Conservation (phyloP, 2,113 vertebrate genomes). For the Brevimyrus niger region DNA sequence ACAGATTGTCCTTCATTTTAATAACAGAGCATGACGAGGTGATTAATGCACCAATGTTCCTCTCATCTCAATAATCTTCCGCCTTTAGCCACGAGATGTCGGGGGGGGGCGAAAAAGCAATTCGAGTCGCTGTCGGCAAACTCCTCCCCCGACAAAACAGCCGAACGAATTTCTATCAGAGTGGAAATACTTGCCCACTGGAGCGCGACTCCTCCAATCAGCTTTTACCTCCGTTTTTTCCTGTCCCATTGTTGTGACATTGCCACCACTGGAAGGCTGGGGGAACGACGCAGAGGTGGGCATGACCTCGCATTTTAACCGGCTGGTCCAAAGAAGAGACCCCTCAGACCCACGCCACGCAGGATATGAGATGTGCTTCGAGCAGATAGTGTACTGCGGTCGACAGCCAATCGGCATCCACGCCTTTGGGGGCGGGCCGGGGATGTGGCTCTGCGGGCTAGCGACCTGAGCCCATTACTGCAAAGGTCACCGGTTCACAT, state of each 20-base stretch:
- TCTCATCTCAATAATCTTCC: neutral
- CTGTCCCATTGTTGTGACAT: neutral
- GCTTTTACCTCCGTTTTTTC: neutral
- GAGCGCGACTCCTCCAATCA: neutral
- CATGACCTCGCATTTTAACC: neutral
- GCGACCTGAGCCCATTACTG: neutral
- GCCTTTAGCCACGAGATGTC: neutral
- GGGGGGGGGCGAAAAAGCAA: neutral
- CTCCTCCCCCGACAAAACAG: neutral
- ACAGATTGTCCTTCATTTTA: neutral
- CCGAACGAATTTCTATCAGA: neutral
- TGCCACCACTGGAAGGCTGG: neutral
- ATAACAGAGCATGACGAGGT: neutral
- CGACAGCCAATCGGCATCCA: neutral
- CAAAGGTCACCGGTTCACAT: neutral
- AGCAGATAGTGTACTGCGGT: neutral
- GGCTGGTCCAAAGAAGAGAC: neutral
- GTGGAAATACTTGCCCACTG: neutral
- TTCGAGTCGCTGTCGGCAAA: neutral
- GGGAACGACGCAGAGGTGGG: neutral
- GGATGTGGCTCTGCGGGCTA: neutral
- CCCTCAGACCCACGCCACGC: neutral
- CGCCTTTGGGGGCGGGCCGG: neutral
- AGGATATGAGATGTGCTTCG: neutral
- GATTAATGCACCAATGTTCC: conserved; percentile 7